Percentiles rank a stretch among this genome's conserved stretches.
Evolutionary conservation across 2,797 vertebrate species (phyloP).

Genomic region (Danio kyathit): DNA sequence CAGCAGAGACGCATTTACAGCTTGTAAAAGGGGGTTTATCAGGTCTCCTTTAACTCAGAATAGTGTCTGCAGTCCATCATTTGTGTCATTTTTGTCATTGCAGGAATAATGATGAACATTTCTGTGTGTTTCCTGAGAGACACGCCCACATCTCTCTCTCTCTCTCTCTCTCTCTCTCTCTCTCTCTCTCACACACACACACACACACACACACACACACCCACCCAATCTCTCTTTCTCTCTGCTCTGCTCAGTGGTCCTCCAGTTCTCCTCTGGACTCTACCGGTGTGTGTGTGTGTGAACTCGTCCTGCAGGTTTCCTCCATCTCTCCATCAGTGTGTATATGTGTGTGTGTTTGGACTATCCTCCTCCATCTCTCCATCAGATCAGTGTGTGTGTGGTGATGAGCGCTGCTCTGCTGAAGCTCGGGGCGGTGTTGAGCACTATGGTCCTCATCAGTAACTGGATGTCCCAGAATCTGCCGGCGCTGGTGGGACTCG

Average conservation of each 20-base stretch:
- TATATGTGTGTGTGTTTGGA: too few species aligned
- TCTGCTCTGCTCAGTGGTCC: background rate
- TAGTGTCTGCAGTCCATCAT: too few species aligned
- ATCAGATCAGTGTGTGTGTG: too few species aligned
- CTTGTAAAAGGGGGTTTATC: too few species aligned
- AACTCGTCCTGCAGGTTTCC: too few species aligned
- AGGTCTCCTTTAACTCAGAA: too few species aligned
- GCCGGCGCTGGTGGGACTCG: slow-evolving; percentile 79
- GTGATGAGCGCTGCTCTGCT: slow-evolving; percentile 78
- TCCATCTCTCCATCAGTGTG: too few species aligned
- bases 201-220: background rate
- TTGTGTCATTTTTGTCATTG: background rate
- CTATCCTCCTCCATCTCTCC: too few species aligned
- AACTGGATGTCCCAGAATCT: slow-evolving; percentile 86
- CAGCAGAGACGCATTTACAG: too few species aligned
- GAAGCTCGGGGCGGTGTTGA: slow-evolving; percentile 81
- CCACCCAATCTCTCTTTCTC: background rate
- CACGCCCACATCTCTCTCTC: background rate
- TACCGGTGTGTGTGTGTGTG: too few species aligned
- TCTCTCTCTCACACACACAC: background rate
- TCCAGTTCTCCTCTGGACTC: too few species aligned
- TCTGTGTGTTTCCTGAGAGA: background rate
- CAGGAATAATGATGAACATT: background rate
- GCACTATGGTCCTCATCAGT: slow-evolving; percentile 83
- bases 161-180: background rate